These are phyloP conservation scores for Cynocephalus volans DNA, from an alignment of 2,113 vertebrate species.

Conservation along the genomic window DNA sequence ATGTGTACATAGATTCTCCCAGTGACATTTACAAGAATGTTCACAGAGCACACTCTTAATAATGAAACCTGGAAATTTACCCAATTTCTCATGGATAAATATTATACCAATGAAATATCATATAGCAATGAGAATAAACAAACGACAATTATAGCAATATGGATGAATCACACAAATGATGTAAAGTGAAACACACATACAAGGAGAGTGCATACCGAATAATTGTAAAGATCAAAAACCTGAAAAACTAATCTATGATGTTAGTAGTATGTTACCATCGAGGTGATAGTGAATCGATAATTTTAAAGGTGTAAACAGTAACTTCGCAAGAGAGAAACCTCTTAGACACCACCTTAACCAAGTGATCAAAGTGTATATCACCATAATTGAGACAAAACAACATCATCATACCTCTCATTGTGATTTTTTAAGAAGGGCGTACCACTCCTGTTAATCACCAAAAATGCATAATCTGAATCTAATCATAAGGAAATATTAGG, in stretches of 20 bases:
- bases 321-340: background rate
- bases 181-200: background rate
- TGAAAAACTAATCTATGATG: background rate
- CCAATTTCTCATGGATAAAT: background rate
- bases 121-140: background rate
- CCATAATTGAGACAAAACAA: background rate
- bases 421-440: background rate
- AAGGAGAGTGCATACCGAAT: background rate
- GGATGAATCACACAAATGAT: background rate
- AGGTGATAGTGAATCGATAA: background rate
- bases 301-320: background rate
- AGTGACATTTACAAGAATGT: constrained; percentile 1
- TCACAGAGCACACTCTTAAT: background rate
- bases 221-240: background rate
- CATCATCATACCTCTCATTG: no score
- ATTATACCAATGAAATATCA: background rate
- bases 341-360: background rate
- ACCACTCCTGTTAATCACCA: background rate
- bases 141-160: background rate
- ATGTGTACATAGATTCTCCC: background rate
- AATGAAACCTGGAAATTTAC: background rate
- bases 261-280: background rate
- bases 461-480: background rate
- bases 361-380: background rate
- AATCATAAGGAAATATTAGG: background rate